Percentiles rank a stretch among this genome's conserved stretches.
Evolutionary conservation across 2,113 vertebrate genomes (phyloP).

Genomic region (Oncorhynchus kisutch): DNA sequence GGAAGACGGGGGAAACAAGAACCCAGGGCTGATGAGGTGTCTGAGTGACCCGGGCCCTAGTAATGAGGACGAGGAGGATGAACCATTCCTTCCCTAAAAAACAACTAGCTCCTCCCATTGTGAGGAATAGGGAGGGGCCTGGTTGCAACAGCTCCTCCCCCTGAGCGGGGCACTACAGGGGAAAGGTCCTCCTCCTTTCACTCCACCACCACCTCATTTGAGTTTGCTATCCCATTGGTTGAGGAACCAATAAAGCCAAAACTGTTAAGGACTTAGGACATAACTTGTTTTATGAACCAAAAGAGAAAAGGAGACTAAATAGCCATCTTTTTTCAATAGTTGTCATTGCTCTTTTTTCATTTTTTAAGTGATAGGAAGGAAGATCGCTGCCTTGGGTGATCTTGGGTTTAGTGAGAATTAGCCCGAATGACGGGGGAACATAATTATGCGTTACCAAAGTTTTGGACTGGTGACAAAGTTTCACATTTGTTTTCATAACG

Average conservation of each 20-base stretch:
- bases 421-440: constrained; percentile 39
- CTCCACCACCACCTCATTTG: background rate
- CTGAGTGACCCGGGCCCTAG: constrained; percentile 93
- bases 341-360: constrained; percentile 40
- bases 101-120: constrained; percentile 56
- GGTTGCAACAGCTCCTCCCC: background rate
- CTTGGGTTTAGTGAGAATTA: background rate
- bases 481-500: constrained; percentile 10
- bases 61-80: constrained; percentile 83
- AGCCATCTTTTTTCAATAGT: constrained; percentile 58
- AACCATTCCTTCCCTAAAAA: constrained; percentile 83
- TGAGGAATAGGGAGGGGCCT: background rate
- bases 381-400: constrained; percentile 9
- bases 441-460: constrained; percentile 82
- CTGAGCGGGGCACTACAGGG: constrained; percentile 8
- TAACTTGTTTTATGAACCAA: constrained; percentile 47
- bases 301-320: constrained; percentile 33
- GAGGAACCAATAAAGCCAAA: constrained; percentile 57
- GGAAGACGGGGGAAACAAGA: constrained; percentile 64
- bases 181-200: constrained; percentile 12
- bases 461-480: constrained; percentile 59
- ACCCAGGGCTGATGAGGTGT: constrained; percentile 85
- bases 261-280: constrained; percentile 23
- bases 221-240: constrained; percentile 29
- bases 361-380: constrained; percentile 34